These are phyloP conservation scores for Leguminivora glycinivorella DNA, from an alignment of 1,140 invertebrate genomes.

Conservation along the genomic window DNA sequence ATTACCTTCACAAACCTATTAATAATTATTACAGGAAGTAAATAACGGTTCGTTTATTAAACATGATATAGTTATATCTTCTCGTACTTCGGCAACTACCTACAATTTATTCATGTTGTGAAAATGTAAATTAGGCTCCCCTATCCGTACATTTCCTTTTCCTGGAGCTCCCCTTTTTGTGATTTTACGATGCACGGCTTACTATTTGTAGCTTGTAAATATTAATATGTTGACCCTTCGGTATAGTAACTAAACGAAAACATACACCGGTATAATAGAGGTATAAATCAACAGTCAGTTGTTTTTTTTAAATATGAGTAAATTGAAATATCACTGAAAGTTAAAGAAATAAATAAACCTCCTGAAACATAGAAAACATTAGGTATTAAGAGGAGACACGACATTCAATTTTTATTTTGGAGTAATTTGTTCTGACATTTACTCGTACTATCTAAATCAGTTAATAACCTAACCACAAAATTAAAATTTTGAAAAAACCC, in stretches of 20 bases:
- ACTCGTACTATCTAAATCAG: too few species aligned
- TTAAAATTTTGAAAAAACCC: too few species aligned
- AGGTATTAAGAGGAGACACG: too few species aligned
- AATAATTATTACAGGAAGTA: too few species aligned
- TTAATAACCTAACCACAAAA: too few species aligned
- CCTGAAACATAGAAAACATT: too few species aligned
- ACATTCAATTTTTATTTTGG: too few species aligned
- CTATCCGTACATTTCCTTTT: conserved; percentile 11
- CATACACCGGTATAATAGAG: neutral
- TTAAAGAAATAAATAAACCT: too few species aligned
- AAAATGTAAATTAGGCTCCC: conserved; percentile 9
- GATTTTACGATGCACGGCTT: conserved; percentile 12
- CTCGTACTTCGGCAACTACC: neutral
- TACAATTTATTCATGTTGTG: conserved; percentile 10
- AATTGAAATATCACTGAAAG: neutral
- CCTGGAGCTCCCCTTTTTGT: conserved; percentile 11
- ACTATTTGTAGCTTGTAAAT: conserved; percentile 10
- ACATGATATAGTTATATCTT: neutral
- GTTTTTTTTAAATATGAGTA: too few species aligned
- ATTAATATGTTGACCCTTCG: conserved; percentile 10
- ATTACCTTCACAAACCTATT: too few species aligned
- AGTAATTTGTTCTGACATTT: too few species aligned
- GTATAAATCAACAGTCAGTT: neutral
- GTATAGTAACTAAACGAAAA: neutral
- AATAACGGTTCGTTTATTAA: neutral